A percentile compares a stretch with the other conserved stretches of the same genome.
Evolutionary conservation across 2,797 vertebrate genomes (phyloP).

Genomic region (Myoxocephalus aenaeus): DNA sequence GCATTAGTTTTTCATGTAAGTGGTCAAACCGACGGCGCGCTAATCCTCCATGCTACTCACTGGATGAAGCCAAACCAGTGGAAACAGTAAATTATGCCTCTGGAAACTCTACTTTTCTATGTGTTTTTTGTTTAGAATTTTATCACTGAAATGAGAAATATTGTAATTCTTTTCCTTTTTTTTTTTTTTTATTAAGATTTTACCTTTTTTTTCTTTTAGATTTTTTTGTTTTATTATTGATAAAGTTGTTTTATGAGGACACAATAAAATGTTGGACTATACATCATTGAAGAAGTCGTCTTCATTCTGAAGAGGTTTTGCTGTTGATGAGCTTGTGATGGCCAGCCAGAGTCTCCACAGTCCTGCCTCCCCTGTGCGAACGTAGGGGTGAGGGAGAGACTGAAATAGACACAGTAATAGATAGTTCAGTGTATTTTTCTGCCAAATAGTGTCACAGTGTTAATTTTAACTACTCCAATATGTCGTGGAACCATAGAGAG

Average conservation of each 20-base stretch:
- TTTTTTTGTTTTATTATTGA: conserved; percentile 55
- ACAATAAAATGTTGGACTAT: conserved; percentile 68
- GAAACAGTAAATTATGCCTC: conserved; percentile 25
- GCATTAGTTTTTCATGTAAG: conserved; percentile 60
- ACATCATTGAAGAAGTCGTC: neutral
- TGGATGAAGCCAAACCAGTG: conserved; percentile 37
- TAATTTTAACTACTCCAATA: conserved; percentile 89
- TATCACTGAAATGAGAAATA: conserved; percentile 34
- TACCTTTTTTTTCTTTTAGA: conserved; percentile 55
- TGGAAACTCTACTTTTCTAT: conserved; percentile 23
- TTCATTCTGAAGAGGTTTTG: conserved; percentile 18
- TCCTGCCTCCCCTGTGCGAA: conserved; percentile 7
- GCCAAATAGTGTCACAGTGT: conserved; percentile 87
- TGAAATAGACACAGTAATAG: conserved; percentile 77
- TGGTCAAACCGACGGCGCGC: conserved; percentile 45
- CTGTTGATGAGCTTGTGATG: conserved; percentile 7
- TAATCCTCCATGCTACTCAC: conserved; percentile 51
- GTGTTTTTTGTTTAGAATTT: conserved; percentile 18
- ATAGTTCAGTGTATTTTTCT: conserved; percentile 70
- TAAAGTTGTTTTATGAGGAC: conserved; percentile 64
- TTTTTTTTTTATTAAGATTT: conserved; percentile 55
- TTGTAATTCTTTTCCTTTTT: neutral
- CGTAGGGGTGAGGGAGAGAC: conserved; percentile 55
- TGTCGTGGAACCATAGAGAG: conserved; percentile 80
- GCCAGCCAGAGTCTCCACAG: conserved; percentile 17